Evolutionary conservation across 2,113 vertebrate species (phyloP), one percentile per base, ranked within the genome.

Genomic region (Thunnus maccoyii): DNA sequence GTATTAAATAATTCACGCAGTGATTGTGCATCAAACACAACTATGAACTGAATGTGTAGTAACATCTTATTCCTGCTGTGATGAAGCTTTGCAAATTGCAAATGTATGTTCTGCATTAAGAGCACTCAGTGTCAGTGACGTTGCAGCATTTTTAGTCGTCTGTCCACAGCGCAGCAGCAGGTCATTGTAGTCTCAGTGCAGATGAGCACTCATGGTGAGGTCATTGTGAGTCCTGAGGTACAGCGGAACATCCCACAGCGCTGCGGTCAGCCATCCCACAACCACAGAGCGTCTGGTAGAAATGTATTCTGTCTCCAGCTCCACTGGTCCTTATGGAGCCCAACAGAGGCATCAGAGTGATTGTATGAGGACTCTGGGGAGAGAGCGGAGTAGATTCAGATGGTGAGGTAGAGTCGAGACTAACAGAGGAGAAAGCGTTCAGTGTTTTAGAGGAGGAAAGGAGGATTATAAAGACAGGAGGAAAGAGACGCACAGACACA

Each of bases 291-390:
- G 82, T 82, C 86, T 85, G 66, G 54, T 50, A 61, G 56, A 91
- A 86, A 89, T 87, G 86, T 41, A 48, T 64, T 85, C 85, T 67
- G 90, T 89, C 78, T 91, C 80, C 84, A 76, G 77, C 57, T 75
- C 55, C 41, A 63, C 86, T 51, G 80, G 77, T 86, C 72, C 71
- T 77, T 76, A 76, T 69, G 79, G 83, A 92, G 89, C 75, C 80
- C 86, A 50, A 63, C 86, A 80, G 85, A 88, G 72, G 80, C 86
- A 66, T 82, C 74, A 27, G 85, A 90, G 90, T 83, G 83, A 75
- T 60, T 83, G 82, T 25, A 78, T 20, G 76, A 84, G 71, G 81
- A 72, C 91, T 76, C 88, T 2, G 20, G 87, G 78, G 88, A 87
- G 71, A 78, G 47, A 73, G 60, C 11, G 62, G 75, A 88, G 91